Conservation (phyloP, 2,888 invertebrate genomes). For the Orthosia gothica region DNA sequence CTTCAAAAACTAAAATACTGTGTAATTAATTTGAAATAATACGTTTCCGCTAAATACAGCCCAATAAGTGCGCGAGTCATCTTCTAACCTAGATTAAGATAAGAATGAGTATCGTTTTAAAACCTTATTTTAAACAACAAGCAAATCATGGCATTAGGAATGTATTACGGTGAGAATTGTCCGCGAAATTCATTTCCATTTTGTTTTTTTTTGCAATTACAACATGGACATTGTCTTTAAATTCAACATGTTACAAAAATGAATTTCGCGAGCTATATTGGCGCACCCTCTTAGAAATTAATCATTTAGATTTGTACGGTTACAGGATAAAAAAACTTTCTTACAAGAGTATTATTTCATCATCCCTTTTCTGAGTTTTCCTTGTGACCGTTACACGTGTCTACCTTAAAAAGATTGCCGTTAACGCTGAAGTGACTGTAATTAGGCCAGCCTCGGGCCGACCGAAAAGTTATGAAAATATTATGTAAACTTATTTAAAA, state of each 20-base stretch:
- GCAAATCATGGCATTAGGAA: background rate
- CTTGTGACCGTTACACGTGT: slow-evolving; percentile 27
- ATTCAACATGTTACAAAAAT: no score
- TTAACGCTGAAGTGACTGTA: slow-evolving; percentile 9
- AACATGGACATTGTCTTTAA: no score
- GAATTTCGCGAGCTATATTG: no score
- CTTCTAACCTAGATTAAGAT: background rate
- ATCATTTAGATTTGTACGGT: background rate
- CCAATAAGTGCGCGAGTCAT: background rate
- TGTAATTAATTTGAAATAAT: background rate
- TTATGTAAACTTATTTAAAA: slow-evolving; percentile 22
- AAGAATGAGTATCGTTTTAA: background rate
- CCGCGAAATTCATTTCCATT: background rate
- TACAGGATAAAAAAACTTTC: background rate
- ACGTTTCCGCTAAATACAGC: background rate
- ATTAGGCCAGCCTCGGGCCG: slow-evolving; percentile 9
- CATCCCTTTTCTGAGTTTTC: background rate
- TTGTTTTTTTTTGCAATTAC: no score
- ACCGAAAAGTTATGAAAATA: slow-evolving; percentile 26
- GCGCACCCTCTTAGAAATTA: background rate
- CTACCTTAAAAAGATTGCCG: background rate
- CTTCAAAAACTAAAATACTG: background rate
- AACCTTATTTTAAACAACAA: background rate
- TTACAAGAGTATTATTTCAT: background rate
- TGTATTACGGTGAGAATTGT: no score